Evolutionary conservation across 2,888 invertebrate genomes (phyloP).

Genomic region (Exephanes ischioxanthus): DNA sequence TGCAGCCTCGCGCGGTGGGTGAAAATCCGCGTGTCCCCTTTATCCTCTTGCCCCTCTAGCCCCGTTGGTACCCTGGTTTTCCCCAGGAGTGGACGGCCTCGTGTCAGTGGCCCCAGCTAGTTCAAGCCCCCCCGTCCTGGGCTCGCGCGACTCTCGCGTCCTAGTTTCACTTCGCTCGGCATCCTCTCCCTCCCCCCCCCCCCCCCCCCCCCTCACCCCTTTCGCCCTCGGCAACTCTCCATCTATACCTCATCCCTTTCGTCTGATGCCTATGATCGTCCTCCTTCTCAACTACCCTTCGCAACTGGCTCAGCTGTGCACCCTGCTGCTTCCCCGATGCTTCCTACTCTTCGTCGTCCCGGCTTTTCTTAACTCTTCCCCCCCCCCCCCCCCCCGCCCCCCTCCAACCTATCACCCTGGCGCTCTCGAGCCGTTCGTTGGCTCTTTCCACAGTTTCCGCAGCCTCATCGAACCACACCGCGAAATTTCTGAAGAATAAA

Average conservation of each 20-base stretch:
- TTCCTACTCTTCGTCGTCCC: constrained; percentile 2
- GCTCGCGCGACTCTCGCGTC: constrained; percentile 71
- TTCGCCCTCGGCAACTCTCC: constrained; percentile 1
- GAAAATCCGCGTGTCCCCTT: constrained; percentile 70
- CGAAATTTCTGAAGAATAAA: constrained; percentile 58
- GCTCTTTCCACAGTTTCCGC: constrained; percentile 41
- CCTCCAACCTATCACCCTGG: not conserved
- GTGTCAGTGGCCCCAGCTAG: constrained; percentile 80
- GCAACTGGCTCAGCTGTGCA: constrained; percentile 42
- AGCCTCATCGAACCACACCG: constrained; percentile 54
- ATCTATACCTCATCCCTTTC: constrained; percentile 48
- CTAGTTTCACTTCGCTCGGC: constrained; percentile 72
- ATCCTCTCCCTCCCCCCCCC: constrained; percentile 28
- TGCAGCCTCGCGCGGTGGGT: constrained; percentile 69
- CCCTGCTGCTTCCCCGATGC: constrained; percentile 16
- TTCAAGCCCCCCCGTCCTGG: constrained; percentile 74
- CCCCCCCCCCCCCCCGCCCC: constrained; percentile 6
- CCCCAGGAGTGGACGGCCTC: constrained; percentile 76
- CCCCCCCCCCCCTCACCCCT: not conserved
- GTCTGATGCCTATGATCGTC: constrained; percentile 37
- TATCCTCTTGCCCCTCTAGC: constrained; percentile 41
- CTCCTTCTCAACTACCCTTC: constrained; percentile 36
- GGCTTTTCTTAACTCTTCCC: constrained; percentile 27
- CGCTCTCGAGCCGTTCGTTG: constrained; percentile 35
- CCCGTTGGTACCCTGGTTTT: constrained; percentile 63